Percentiles rank a stretch among this genome's conserved stretches.
Evolutionary conservation across 2,888 invertebrate genomes (phyloP).

Genomic region (Luffia ferchaultella): DNA sequence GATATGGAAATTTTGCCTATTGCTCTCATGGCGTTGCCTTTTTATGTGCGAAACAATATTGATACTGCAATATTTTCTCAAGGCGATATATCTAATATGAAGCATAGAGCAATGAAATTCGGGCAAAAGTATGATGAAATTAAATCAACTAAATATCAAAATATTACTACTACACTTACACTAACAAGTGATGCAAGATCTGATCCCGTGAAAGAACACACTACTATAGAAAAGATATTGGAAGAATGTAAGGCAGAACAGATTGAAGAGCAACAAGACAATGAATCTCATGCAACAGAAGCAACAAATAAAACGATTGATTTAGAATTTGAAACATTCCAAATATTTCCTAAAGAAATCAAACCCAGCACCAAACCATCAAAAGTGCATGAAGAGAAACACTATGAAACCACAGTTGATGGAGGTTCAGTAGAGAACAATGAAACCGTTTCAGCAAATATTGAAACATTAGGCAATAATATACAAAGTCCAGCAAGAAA

Average conservation of each 20-base stretch:
- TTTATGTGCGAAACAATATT: slow-evolving; percentile 45
- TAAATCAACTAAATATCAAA: slow-evolving; percentile 10
- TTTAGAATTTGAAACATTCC: neutral
- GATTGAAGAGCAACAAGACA: neutral
- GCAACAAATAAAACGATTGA: neutral
- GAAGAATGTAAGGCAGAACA: neutral
- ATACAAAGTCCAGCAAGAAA: too few relatives aligned
- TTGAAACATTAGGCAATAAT: too few relatives aligned
- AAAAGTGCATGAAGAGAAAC: neutral
- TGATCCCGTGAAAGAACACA: neutral
- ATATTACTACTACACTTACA: neutral
- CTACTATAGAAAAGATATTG: slow-evolving; percentile 4
- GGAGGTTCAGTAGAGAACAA: neutral
- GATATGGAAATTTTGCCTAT: slow-evolving; percentile 40
- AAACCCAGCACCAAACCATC: neutral
- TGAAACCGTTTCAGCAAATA: too few relatives aligned
- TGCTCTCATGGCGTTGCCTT: slow-evolving; percentile 45
- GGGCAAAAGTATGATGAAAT: slow-evolving; percentile 50
- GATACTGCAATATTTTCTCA: slow-evolving; percentile 34
- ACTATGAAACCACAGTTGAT: too few relatives aligned
- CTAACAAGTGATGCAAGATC: neutral
- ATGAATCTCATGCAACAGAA: neutral
- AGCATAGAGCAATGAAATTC: slow-evolving; percentile 40
- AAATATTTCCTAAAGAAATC: neutral
- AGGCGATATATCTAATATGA: slow-evolving; percentile 43